Evolutionary conservation across 53 echinoderm and acorn worm genomes (phyloP).

Genomic region (Hippasteria phrygiana): DNA sequence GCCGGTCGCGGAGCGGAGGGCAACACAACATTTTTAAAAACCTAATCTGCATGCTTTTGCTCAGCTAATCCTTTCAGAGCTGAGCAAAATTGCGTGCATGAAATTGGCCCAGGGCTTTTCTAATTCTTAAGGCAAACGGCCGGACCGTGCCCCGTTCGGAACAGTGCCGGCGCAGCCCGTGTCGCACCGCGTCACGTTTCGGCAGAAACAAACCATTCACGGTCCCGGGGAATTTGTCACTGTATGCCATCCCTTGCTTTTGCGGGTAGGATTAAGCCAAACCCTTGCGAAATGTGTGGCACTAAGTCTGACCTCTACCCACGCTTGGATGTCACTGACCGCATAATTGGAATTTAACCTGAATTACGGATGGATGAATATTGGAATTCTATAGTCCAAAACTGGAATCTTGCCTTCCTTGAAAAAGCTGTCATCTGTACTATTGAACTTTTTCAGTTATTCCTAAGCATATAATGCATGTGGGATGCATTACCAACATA

Average conservation of each 20-base stretch:
- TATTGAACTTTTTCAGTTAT: too few species aligned
- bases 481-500: too few species aligned
- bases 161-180: background rate
- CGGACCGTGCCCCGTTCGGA: background rate
- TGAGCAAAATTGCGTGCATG: too few species aligned
- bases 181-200: constrained; percentile 31
- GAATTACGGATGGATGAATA: background rate
- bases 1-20: too few species aligned
- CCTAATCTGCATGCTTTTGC: too few species aligned
- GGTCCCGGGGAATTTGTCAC: background rate
- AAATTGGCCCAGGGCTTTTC: too few species aligned
- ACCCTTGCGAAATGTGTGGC: too few species aligned
- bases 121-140: too few species aligned
- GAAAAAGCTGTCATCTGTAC: background rate
- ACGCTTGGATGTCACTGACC: background rate
- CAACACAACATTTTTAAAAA: too few species aligned
- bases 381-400: too few species aligned
- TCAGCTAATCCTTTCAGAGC: too few species aligned
- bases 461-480: too few species aligned
- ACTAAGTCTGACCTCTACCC: background rate
- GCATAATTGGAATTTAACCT: background rate
- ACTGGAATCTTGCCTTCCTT: background rate
- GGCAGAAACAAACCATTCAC: background rate
- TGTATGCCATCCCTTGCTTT: background rate
- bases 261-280: background rate